These are phyloP conservation scores for Callyntrura sp. DNA, from an alignment of 2,888 invertebrate species.

Conservation along the genomic window DNA sequence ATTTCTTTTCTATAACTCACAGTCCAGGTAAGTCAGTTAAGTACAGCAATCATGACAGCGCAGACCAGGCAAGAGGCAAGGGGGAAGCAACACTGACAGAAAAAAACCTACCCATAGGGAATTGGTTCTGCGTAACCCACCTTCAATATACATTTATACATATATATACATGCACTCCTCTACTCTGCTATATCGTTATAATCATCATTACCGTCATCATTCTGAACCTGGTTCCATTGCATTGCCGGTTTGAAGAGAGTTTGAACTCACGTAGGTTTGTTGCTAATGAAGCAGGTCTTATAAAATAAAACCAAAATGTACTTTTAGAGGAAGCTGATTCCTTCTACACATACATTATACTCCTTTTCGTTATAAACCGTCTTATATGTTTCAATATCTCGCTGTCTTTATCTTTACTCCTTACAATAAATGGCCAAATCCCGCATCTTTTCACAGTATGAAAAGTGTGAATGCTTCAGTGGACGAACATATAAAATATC, in stretches of 20 bases:
- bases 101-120: conserved; percentile 26
- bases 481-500: conserved; percentile 16
- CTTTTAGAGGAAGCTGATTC: background rate
- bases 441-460: conserved; percentile 45
- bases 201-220: conserved; percentile 25
- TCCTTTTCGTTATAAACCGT: background rate
- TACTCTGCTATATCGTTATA: background rate
- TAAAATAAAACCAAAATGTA: background rate
- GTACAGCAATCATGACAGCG: background rate
- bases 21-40: background rate
- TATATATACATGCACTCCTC: too few species aligned
- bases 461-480: conserved; percentile 13
- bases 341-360: background rate
- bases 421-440: conserved; percentile 4
- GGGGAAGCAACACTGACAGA: background rate
- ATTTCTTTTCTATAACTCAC: conserved; percentile 8
- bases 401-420: conserved; percentile 52
- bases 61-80: background rate
- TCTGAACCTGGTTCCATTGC: conserved; percentile 37
- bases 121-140: conserved; percentile 28
- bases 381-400: conserved; percentile 4
- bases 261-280: background rate
- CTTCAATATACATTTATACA: too few species aligned
- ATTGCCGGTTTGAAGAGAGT: conserved; percentile 17
- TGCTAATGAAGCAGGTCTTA: conserved; percentile 22